Conservation (phyloP, 2,888 invertebrate genomes). For the Acanthopleura granulata region DNA sequence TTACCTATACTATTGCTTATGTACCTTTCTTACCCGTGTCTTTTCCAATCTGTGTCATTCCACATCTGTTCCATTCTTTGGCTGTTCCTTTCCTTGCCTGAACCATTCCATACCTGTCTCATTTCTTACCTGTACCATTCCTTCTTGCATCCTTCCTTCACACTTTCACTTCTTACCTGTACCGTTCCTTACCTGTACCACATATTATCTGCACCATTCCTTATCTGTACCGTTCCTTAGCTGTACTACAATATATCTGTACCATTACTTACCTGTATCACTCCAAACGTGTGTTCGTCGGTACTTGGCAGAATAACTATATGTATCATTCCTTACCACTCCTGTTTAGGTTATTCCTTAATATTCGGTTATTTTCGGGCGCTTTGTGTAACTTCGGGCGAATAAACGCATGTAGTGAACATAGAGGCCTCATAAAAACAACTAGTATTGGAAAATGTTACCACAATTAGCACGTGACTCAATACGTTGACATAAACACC, state of each 20-base stretch:
- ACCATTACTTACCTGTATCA: not conserved
- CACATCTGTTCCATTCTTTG: not conserved
- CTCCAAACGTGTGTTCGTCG: not conserved
- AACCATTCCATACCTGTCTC: not conserved
- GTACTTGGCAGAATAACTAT: not conserved
- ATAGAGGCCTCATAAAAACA: no score
- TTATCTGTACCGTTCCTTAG: not conserved
- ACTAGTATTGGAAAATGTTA: no score
- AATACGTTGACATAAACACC: no score
- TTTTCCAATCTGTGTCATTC: not conserved
- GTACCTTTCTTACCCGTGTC: no score
- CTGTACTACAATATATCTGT: not conserved
- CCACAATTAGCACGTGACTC: no score
- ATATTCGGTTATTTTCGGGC: no score
- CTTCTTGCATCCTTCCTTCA: no score
- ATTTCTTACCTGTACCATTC: not conserved
- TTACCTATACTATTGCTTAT: not conserved
- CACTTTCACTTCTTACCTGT: no score
- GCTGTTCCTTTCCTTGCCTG: not conserved
- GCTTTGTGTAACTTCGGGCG: no score
- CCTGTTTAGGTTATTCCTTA: no score
- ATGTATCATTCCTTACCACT: not conserved
- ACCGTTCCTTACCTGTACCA: not conserved
- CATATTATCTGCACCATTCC: not conserved
- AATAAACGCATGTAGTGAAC: no score